These are phyloP conservation scores for Phoeniculus purpureus DNA, from an alignment of 2,797 vertebrate genomes.

Conservation along the genomic window DNA sequence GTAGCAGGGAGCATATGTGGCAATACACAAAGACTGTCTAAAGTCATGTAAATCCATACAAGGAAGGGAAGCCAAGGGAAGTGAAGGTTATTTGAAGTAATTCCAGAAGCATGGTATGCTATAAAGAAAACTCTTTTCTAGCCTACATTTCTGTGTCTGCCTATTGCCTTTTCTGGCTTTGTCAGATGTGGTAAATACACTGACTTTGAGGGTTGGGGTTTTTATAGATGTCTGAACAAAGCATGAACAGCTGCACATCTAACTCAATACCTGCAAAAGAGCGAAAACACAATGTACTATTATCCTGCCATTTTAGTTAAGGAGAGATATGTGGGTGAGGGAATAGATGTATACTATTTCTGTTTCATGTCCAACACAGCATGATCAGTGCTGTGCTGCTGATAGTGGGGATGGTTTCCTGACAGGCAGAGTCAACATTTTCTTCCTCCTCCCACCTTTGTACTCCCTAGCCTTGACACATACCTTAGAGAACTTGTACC, in stretches of 20 bases:
- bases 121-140: not conserved
- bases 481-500: not conserved
- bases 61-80: too few relatives aligned
- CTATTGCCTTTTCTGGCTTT: not conserved
- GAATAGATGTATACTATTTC: not conserved
- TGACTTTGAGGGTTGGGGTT: not conserved
- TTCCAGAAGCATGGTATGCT: not conserved
- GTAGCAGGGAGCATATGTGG: not conserved
- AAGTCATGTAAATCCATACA: not conserved
- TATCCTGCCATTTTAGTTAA: not conserved
- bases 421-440: not conserved
- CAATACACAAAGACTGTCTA: not conserved
- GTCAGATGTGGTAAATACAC: not conserved
- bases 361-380: not conserved
- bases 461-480: not conserved
- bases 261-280: not conserved
- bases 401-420: not conserved
- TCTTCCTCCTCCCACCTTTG: not conserved
- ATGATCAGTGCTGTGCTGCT: not conserved
- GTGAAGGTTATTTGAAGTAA: too few relatives aligned
- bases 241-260: fast-evolving
- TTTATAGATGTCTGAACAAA: not conserved
- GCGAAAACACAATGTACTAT: not conserved
- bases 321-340: not conserved
- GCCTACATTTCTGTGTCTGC: not conserved